Base-by-base conservation (phyloP, 2,888 invertebrate genomes). In the Neoascia interrupta region DNA sequence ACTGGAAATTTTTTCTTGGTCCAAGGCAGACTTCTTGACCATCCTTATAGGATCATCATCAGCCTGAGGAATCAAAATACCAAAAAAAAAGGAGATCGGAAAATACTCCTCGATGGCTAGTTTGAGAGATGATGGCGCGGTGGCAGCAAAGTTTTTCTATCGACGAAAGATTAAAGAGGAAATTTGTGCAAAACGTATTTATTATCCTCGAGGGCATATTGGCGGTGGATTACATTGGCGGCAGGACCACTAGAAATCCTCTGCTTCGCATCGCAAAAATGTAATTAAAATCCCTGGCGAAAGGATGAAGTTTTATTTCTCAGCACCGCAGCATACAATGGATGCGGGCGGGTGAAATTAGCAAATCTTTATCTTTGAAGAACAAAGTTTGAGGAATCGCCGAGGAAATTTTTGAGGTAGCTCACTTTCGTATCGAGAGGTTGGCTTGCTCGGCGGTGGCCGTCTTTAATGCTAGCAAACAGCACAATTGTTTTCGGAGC, bases 121-220 rank as follows among this genome's bases (percentile, higher is more conserved):
- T 28, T 26, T 41, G 18, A 8, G 2, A 10, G 28, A 8, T 36
- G 39, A 18, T 37, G 10, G 45, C 31, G 54, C 11, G 41, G 18
- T 34, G 53, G 21, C 1, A 23, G 37, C 21, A 43, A 41, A 75
- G 61, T 79, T 72, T 64, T 39, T 61, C 61, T 66, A 61, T 73
- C 56, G 76, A 79, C 54, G 72, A 45, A 51, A 61, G 73, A 73
- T 69, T 70, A 53, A 76, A 34, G 45, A 19, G 47, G 16, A 23
- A 54, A 61, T 49, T 79, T 73, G 60, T 56, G 56, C 45, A 61
- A 56, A 68, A 79, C 73, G 61, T 79, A 79, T 79, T 66, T 72
- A 79, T 79, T 72, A 76, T 79, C 73, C 79, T 56, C 28, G 56
- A 26, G 56, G 73, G 73, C 56, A 66, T 66, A 64, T 72, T 66